phyloP scores from a whole-genome alignment of 2,888 invertebrate species.

The Neoascia interrupta region DNA sequence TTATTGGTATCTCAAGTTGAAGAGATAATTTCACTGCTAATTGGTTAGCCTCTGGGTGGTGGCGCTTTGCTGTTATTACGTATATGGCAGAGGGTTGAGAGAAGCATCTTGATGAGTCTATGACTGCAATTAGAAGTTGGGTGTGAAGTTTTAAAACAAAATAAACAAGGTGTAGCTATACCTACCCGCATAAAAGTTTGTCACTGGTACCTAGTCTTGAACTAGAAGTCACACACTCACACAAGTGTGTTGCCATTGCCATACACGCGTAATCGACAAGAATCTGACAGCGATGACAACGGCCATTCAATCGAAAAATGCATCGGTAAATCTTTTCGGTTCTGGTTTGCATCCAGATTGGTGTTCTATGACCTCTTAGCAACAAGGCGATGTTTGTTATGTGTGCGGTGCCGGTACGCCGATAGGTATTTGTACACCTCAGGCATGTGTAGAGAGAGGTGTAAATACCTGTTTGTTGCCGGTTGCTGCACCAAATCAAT shows the following conservation, averaged over 20 bases:
- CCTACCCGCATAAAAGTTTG: too few species aligned
- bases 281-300: conserved; percentile 50
- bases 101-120: background rate
- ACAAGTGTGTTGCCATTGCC: too few species aligned
- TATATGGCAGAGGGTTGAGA: conserved; percentile 10
- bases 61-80: conserved; percentile 29
- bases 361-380: conserved; percentile 14
- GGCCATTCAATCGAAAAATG: conserved; percentile 47
- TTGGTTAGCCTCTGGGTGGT: conserved; percentile 37
- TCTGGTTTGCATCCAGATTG: conserved; percentile 12
- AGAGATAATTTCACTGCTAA: conserved; percentile 57
- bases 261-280: background rate
- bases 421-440: conserved; percentile 6
- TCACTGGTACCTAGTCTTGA: too few species aligned
- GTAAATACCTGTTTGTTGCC: conserved; percentile 57
- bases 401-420: conserved; percentile 12
- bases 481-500: conserved; percentile 8
- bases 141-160: too few species aligned
- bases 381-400: conserved; percentile 39
- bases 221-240: conserved; percentile 7
- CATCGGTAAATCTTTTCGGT: conserved; percentile 30
- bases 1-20: conserved; percentile 22
- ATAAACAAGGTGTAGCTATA: too few species aligned
- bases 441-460: conserved; percentile 40
- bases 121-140: conserved; percentile 12